Base-by-base conservation (phyloP, 2,888 invertebrate genomes). In the Cryptocephalus primarius region DNA sequence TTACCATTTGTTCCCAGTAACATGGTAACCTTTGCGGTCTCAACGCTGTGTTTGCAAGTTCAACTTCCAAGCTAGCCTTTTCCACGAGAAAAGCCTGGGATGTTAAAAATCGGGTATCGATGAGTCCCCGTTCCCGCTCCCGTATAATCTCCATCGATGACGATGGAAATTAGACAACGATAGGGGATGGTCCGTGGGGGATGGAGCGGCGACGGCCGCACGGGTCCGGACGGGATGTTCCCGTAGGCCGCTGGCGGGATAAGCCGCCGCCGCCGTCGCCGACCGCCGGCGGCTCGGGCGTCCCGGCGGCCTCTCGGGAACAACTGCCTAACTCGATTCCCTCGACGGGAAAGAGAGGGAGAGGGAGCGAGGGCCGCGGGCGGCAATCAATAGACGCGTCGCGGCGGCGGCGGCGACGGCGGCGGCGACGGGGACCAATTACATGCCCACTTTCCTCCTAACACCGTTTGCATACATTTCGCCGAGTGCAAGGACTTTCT, bases 361-460 rank as follows among this genome's bases (percentile, higher is more conserved):
- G 12, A 36, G 36, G 11, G 36, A 39, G 38, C 34, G 36, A 39
- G 42, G 43, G 64, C 66, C 65, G 59, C 62, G 64, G 67, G 67
- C 65, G 65, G 66, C 70, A 71, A 72, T 71, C 72, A 70, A 71
- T 71, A 70, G 68, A 69, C 65, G 67, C 67, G 69, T 65, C 68
- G 68, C 67, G 67, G 66, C 68, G 67, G 42, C 65, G 68, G 31
- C 11, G 41, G 43, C 32, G 22, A 22, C 22, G 22, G 63, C 65
- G 67, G 64, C 65, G 65, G 44, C 64, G 64, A 65, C 64, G 58
- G 68, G 68, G 68, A 69, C 69, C 71, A 72, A 72, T 72, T 72
- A 72, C 71, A 72, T 70, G 71, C 70, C 69, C 71, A 72, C 72
- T 72, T 72, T 71, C 67, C 68, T 68, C 63, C 67, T 71, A 71